Conservation (phyloP, 2,888 invertebrate genomes). For the Notodonta dromedarius region DNA sequence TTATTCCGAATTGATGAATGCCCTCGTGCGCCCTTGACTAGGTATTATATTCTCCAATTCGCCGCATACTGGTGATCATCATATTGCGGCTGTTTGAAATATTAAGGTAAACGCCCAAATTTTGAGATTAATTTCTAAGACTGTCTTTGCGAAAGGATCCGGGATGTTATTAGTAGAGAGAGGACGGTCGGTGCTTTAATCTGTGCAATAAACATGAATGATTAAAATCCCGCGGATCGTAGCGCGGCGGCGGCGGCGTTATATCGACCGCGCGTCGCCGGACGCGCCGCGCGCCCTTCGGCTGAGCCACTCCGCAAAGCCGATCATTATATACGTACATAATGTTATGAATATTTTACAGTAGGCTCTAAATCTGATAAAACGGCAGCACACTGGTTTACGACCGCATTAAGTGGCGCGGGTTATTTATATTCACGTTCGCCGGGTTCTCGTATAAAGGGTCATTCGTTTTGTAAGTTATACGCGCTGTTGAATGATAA, state of each 20-base stretch:
- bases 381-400: neutral
- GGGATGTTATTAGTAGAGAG: constrained; percentile 2
- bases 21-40: constrained; percentile 23
- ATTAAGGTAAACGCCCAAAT: neutral
- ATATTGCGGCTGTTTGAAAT: neutral
- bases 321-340: constrained; percentile 2
- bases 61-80: neutral
- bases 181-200: constrained; percentile 13
- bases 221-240: constrained; percentile 9
- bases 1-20: constrained; percentile 18
- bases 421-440: constrained; percentile 1
- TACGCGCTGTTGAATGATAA: neutral
- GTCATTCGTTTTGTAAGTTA: neutral
- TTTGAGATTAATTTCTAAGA: neutral
- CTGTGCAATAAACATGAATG: constrained; percentile 26
- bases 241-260: neutral
- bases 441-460: neutral
- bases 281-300: constrained; percentile 7
- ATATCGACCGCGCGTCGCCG: neutral
- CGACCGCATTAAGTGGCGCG: neutral
- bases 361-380: constrained; percentile 4
- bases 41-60: neutral
- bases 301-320: constrained; percentile 4
- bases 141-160: neutral
- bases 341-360: constrained; percentile 11